Evolutionary conservation across 2,113 vertebrate species (phyloP).

Genomic region (Lycocorax pyrrhopterus): DNA sequence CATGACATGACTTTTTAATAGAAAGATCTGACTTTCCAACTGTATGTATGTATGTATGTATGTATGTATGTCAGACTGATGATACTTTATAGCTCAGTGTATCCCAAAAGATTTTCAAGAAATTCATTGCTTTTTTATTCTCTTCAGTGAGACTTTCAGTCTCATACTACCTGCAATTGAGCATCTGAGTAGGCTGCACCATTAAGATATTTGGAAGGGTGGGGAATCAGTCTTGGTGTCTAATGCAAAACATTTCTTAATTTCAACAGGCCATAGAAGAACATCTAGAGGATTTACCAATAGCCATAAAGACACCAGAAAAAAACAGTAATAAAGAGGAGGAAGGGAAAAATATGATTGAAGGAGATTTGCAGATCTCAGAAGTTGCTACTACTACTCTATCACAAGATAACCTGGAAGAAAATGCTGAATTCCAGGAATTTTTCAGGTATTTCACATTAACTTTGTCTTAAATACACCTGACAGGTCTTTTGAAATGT

Average conservation of each 20-base stretch:
- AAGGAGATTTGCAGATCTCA: conserved; percentile 47
- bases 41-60: neutral
- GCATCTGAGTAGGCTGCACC: neutral
- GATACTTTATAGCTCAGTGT: neutral
- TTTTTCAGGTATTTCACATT: conserved; percentile 55
- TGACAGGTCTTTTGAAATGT: neutral
- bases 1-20: neutral
- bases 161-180: neutral
- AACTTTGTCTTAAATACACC: neutral
- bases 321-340: conserved; percentile 58
- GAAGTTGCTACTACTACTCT: neutral
- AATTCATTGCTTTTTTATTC: neutral
- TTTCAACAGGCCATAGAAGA: neutral
- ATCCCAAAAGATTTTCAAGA: neutral
- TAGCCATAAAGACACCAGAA: neutral
- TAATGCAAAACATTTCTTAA: neutral
- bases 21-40: neutral
- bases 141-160: neutral
- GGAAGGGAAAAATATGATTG: conserved; percentile 44
- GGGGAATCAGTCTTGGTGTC: neutral
- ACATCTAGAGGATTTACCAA: neutral
- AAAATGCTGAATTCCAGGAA: conserved; percentile 24
- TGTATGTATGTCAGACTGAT: neutral
- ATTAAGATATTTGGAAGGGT: neutral
- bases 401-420: conserved; percentile 61